A percentile compares a stretch with the other conserved stretches of the same genome.
phyloP scores from a whole-genome alignment of 2,888 invertebrate genomes.

The Oxytorus armatus region DNA sequence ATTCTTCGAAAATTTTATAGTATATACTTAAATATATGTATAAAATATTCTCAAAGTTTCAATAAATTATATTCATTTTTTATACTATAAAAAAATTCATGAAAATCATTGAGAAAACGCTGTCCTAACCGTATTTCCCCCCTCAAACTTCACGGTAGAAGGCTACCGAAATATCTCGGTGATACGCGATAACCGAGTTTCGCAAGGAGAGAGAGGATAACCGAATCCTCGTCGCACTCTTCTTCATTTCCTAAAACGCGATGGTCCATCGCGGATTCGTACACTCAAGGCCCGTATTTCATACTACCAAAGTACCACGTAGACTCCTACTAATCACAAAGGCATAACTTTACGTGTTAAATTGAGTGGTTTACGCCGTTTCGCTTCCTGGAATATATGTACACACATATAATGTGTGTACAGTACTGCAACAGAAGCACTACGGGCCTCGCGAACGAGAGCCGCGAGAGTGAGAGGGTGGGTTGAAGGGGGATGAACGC shows the following conservation, averaged over 20 bases:
- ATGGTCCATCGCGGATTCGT: too few species aligned
- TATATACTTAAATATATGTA: too few species aligned
- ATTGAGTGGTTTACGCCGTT: neutral
- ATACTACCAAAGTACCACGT: neutral
- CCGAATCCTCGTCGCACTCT: neutral
- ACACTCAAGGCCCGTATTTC: neutral
- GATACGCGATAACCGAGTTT: too few species aligned
- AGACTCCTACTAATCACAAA: neutral
- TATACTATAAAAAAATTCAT: too few species aligned
- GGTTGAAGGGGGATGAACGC: conserved; percentile 36
- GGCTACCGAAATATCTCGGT: neutral
- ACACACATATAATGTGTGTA: conserved; percentile 8
- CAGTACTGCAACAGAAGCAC: conserved; percentile 10
- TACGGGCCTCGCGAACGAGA: conserved; percentile 41
- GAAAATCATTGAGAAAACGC: too few species aligned
- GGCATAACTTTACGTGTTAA: neutral
- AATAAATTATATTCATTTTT: too few species aligned
- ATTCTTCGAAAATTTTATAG: too few species aligned
- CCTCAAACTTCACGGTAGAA: too few species aligned
- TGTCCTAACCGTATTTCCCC: too few species aligned
- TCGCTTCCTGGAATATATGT: neutral
- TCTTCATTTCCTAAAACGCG: neutral
- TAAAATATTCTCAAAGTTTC: too few species aligned
- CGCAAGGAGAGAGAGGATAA: too few species aligned
- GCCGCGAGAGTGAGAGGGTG: conserved; percentile 13